Base-by-base conservation (phyloP, 2,797 vertebrate genomes). In the Aythya fuligula region DNA sequence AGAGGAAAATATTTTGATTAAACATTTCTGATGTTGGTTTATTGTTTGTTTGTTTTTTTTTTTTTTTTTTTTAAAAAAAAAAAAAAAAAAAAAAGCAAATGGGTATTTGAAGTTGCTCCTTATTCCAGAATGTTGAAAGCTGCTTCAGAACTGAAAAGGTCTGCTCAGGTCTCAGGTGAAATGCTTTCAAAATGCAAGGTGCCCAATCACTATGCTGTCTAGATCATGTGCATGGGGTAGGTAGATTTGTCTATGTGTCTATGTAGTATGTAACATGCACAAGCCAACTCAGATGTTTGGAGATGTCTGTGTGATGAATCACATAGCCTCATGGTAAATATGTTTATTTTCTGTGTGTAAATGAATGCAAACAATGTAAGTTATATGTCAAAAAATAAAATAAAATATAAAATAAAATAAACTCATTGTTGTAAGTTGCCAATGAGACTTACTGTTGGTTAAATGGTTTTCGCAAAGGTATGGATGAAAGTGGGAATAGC, bases 1-100 rank as follows among this genome's bases (percentile, higher is more conserved):
- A 91, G 51, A 81, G 72, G 25, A 84, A 84, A 91, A 90, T 83
- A 81, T 91, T 95, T 91, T 75, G 79, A 88, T 86, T 92, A 81
- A 95, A 88, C 25, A 65, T 32, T 62, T 84, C n/a, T 82, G 13
- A n/a, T 89, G 43, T 73, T 82, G 8, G 3, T 4, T 57, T 57
- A n/a, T 30, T 45, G 32, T 30, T 47, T 16, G 6, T 36, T 12
- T 2, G 47, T 73, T 56, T n/a, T n/a, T n/a, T n/a, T n/a, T n/a
- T n/a, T n/a, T n/a, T n/a, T n/a, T n/a, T n/a, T n/a, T n/a, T n/a
- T 57, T 45, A 45, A 45, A 8, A 19, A 45, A 45, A 20, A 61
- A 27, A 36, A 8, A 39, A 62, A 28, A 53, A 16, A 72, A 66
- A 36, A 36, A 36, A 36, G 41, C 53, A 82, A 89, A 71, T 53